Base-by-base conservation (phyloP, 2,797 vertebrate genomes). In the Crocodylus rhombifer region DNA sequence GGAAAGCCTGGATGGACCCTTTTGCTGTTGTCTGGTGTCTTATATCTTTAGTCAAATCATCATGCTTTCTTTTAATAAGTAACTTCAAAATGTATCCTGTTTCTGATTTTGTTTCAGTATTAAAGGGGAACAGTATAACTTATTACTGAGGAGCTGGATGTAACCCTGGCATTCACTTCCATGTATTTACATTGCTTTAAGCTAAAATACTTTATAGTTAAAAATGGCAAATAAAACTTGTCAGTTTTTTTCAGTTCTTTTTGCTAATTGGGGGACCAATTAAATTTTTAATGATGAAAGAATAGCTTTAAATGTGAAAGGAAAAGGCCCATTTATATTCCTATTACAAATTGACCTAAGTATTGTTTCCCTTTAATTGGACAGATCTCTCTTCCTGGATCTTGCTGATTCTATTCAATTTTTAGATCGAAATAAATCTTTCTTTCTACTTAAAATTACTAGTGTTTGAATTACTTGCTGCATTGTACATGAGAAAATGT, bases 1-100 rank as follows among this genome's bases (percentile, higher is more conserved):
- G 96, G 98, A 98, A 98, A 98, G 98, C 98, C 98, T 98, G 98
- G 98, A 98, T 98, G 98, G 96, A 95, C 95, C 96, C 95, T 97
- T 90, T 97, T 97, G 95, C 97, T 98, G 95, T 98, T 98, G 96
- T 98, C 97, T 97, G 95, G 96, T 98, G 97, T 98, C 97, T 95
- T 96, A 97, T 64, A 97, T 95, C 93, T 95, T 98, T 95, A 98
- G 97, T 97, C 97, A 97, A 96, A 96, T 97, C 97, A 97, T 97
- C 96, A 14, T 98, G 96, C 96, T 97, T 97, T 97, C 96, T 98
- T 97, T 97, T 97, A 98, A 98, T 96, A 97, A 97, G 82, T 84
- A 91, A 96, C 91, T 96, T 94, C 93, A 94, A 98, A 97, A 96
- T 98, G 97, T 98, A 97, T 96, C 95, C 95, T 97, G 92, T 90